Evolutionary conservation across 2,888 invertebrate genomes (phyloP).

Genomic region (Myathropa florea): DNA sequence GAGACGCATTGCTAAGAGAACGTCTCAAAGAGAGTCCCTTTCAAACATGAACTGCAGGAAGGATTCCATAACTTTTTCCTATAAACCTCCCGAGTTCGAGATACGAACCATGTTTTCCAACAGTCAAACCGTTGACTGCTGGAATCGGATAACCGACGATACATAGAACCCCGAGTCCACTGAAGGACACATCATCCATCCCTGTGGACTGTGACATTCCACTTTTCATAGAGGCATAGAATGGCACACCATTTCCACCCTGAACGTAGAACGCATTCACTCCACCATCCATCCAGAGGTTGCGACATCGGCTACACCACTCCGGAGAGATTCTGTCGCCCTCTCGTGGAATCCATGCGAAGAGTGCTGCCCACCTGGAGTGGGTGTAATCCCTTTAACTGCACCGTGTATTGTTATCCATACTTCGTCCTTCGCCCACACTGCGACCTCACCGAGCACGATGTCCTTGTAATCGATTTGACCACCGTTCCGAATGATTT

Average conservation of each 20-base stretch:
- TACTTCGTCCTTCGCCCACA: neutral
- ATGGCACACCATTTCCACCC: neutral
- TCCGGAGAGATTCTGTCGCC: neutral
- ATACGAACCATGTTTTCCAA: neutral
- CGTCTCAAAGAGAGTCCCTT: neutral
- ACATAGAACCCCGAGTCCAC: neutral
- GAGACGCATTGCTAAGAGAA: neutral
- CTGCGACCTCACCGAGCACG: neutral
- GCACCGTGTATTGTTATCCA: neutral
- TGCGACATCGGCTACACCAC: neutral
- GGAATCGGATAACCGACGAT: neutral
- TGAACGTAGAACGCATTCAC: neutral
- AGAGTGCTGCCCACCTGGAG: neutral
- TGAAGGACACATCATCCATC: neutral
- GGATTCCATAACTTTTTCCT: neutral
- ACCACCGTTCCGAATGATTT: conserved; percentile 49
- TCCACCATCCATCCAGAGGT: neutral
- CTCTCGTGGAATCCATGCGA: neutral
- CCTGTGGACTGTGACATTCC: neutral
- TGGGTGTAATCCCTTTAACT: neutral
- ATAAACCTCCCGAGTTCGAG: neutral
- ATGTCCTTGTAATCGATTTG: conserved; percentile 43
- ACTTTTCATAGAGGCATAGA: neutral
- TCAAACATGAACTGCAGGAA: neutral
- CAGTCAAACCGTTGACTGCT: neutral